Conservation (phyloP, 2,113 vertebrate genomes). For the Elephantulus edwardii region DNA sequence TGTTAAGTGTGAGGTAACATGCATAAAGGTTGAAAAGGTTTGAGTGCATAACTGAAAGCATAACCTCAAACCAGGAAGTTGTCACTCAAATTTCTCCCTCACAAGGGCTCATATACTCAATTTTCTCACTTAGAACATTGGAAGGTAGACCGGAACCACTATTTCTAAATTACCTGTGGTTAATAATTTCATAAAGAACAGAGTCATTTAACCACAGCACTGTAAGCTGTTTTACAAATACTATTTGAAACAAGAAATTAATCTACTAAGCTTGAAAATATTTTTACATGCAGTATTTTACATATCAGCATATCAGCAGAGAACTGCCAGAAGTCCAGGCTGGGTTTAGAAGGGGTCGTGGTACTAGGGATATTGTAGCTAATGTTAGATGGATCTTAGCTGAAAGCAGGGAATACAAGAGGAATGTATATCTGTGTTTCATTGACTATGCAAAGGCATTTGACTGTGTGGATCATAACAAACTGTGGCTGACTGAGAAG, state of each 20-base stretch:
- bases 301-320: too few species aligned
- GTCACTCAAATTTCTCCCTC: not conserved
- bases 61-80: not conserved
- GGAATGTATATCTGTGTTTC: too few species aligned
- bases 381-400: too few species aligned
- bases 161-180: constrained; percentile 15
- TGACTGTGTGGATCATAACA: too few species aligned
- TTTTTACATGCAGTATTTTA: too few species aligned
- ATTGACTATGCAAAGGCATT: too few species aligned
- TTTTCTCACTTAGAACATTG: constrained; percentile 5
- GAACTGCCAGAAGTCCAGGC: too few species aligned
- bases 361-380: too few species aligned
- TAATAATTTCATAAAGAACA: constrained; percentile 31
- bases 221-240: constrained; percentile 17
- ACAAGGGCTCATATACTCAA: not conserved
- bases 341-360: too few species aligned
- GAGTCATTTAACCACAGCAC: not conserved
- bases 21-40: too few species aligned
- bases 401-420: too few species aligned
- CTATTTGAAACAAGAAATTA: not conserved
- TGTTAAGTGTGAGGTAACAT: not conserved
- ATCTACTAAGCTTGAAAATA: not conserved
- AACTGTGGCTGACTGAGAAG: too few species aligned
- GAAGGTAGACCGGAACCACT: not conserved
- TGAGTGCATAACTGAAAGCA: not conserved